Evolutionary conservation across 2,113 vertebrate species (phyloP).

Genomic region (Leucoraja erinaceus): DNA sequence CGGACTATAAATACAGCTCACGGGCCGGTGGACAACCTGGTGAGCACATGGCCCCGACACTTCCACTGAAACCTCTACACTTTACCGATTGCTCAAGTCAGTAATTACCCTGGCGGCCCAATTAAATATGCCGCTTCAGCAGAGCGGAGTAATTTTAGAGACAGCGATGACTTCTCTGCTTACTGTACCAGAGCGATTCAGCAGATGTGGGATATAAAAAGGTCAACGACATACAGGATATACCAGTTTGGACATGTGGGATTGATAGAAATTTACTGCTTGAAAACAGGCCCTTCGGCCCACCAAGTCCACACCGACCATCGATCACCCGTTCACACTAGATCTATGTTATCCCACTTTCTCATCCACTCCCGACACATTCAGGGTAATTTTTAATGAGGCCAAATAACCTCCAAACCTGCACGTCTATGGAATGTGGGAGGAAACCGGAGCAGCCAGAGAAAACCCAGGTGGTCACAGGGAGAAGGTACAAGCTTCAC

Average conservation of each 20-base stretch:
- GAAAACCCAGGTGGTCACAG: no score
- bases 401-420: no score
- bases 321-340: no score
- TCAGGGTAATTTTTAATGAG: no score
- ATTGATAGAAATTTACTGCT: no score
- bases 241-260: neutral
- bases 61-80: neutral
- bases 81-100: constrained; percentile 5
- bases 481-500: no score
- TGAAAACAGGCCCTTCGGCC: no score
- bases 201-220: neutral
- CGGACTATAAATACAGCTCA: constrained; percentile 8
- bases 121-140: constrained; percentile 30
- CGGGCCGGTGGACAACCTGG: neutral
- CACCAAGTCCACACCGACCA: no score
- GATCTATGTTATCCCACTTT: no score
- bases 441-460: no score
- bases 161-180: neutral
- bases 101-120: neutral
- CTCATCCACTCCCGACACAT: no score
- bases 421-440: no score
- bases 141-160: neutral
- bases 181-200: neutral
- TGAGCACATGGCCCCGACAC: neutral
- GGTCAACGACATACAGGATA: neutral